These are phyloP conservation scores for Lamellibrachia luymesi DNA, from an alignment of 1,140 invertebrate genomes.

Conservation along the genomic window DNA sequence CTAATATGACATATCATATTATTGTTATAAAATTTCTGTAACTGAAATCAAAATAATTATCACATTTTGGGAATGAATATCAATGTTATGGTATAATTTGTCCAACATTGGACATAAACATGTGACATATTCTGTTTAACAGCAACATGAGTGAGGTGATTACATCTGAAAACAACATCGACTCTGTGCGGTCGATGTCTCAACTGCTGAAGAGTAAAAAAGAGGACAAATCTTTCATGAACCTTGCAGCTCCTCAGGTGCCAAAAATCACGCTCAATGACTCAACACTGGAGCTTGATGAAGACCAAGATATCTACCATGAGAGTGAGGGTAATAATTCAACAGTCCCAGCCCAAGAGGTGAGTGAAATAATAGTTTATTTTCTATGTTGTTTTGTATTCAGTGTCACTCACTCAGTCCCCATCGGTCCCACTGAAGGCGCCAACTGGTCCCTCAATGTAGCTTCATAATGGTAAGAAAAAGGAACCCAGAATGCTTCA, in stretches of 20 bases:
- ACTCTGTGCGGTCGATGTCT: background rate
- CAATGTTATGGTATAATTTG: background rate
- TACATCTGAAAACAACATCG: background rate
- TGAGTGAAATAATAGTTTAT: background rate
- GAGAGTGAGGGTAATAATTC: background rate
- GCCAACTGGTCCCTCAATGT: too few relatives aligned
- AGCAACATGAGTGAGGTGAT: background rate
- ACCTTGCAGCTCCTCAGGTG: background rate
- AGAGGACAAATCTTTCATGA: background rate
- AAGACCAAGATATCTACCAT: background rate
- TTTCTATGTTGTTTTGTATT: too few relatives aligned
- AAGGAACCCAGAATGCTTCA: too few relatives aligned
- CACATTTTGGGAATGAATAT: background rate
- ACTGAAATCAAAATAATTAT: background rate
- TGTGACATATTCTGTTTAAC: background rate
- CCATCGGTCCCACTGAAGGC: too few relatives aligned
- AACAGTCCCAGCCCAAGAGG: background rate
- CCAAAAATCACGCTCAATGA: background rate
- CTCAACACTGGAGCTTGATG: background rate
- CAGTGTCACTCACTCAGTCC: too few relatives aligned
- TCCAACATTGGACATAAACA: background rate
- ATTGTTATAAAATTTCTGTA: background rate
- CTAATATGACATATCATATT: background rate
- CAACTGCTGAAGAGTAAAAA: slow-evolving; percentile 1
- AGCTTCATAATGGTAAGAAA: too few relatives aligned